Base-by-base conservation (phyloP, 53 echinoderm and acorn worm genomes). In the Stichopus horrens region DNA sequence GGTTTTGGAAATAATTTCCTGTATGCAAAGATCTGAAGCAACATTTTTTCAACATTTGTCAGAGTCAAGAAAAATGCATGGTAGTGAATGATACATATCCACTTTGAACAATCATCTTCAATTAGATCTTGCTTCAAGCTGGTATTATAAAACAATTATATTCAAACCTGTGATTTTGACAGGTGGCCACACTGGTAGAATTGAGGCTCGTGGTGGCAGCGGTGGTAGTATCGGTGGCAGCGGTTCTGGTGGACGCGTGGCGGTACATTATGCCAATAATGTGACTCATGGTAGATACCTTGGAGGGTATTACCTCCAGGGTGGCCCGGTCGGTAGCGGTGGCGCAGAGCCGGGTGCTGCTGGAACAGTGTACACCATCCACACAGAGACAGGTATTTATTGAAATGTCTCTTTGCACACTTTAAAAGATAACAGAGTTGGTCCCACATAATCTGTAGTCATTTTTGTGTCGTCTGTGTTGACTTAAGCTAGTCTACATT, bases 231-330 rank as follows among this genome's bases (percentile, higher is more conserved):
- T 63, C 63, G 63, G 63, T 63, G 63, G 63, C 63, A 78, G 78
- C 19, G 78, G 78, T 10, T 78, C 96, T n/a, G 96, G 96, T 5
- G 96, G 96, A 13, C 94, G 96, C 18, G 83, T 96, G 10, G 90
- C 96, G 71, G 88, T 94, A 83, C 94, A 96, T 73, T 91, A 96
- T 90, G 86, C 90, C 76, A 91, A 76, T 73, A 96, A 96, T 74
- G 91, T 96, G 23, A 96, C 96, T 74, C 96, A 96, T 37, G 94
- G 92, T 37, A 88, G 92, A 89, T 96, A 90, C 88, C 94, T 91
- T 54, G 96, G 96, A 54, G 89, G 65, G 60, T 94, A 87, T 74
- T 78, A 90, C 63, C 82, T 88, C 52, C 88, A 94, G 14, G 96
- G 96, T 76, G 96, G 96, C 52, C 88, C 93, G 67, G 88, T 93